These are phyloP conservation scores for Bagarius yarrelli DNA, from an alignment of 2,113 vertebrate species.

Conservation along the genomic window DNA sequence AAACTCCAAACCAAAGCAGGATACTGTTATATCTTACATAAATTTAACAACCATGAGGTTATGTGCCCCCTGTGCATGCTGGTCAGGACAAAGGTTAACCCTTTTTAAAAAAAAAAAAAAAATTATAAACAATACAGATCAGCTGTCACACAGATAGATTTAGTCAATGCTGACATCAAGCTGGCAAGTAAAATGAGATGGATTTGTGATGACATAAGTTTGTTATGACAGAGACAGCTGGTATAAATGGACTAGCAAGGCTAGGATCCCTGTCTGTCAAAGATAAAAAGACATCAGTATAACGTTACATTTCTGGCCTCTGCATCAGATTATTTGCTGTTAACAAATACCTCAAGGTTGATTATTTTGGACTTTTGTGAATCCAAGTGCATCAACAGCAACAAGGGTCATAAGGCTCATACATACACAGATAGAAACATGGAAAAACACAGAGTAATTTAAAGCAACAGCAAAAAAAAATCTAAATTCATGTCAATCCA, in stretches of 20 bases:
- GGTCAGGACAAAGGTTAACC: too few relatives aligned
- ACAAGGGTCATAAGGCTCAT: not conserved
- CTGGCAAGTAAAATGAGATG: not conserved
- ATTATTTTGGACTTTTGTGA: slow-evolving; percentile 8
- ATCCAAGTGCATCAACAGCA: not conserved
- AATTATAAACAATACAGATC: too few relatives aligned
- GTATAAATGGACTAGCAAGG: slow-evolving; percentile 2
- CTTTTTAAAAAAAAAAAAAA: too few relatives aligned
- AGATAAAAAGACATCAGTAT: slow-evolving; percentile 6
- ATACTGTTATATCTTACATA: not conserved
- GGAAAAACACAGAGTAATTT: not conserved
- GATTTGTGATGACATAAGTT: slow-evolving; percentile 4
- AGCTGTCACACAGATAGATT: not conserved
- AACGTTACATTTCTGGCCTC: slow-evolving; percentile 14
- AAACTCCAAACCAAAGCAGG: not conserved
- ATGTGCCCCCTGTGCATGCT: not conserved
- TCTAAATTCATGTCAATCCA: not conserved
- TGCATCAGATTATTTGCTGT: not conserved
- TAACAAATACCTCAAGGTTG: not conserved
- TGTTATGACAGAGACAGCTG: slow-evolving; percentile 2
- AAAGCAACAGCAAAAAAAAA: not conserved
- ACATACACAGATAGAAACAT: not conserved
- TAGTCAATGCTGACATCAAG: slow-evolving; percentile 8
- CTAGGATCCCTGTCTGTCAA: not conserved
- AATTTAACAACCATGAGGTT: too few relatives aligned